Base-by-base conservation (phyloP, 1,140 invertebrate species). In the Phthorimaea operculella region DNA sequence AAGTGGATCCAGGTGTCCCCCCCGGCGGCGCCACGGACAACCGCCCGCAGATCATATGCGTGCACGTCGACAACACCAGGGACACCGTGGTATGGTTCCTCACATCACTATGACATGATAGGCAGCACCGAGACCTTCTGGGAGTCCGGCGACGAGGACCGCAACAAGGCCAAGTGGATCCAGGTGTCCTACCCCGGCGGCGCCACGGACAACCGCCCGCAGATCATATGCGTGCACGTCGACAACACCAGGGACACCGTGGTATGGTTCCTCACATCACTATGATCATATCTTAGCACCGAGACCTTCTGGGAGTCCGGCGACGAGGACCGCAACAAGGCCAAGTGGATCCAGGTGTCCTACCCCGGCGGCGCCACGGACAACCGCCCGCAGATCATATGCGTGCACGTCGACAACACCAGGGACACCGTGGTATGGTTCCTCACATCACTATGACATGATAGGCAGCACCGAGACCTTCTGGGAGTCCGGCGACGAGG, bases 231-330 rank as follows among this genome's bases (percentile, higher is more conserved):
- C 64, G 89, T 98, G 21, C 96, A 98, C 68, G 91, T 99, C 54
- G 96, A 99, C 74, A 98, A 98, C 70, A 94, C 94, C 60, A 88
- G 96, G 47, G 96, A 98, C 84, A 88, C 96, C 58, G 92, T 90
- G 78, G 94, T 96, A 78, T 89, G 89, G 5, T 15, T 45, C 14
- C n/a, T n/a, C n/a, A n/a, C n/a, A n/a, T n/a, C n/a, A n/a, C n/a
- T n/a, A n/a, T n/a, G n/a, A n/a, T n/a, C n/a, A n/a, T n/a, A n/a
- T n/a, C n/a, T 93, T 66, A 97, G 95, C 1, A 98, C 96, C 0
- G 98, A 99, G 85, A 99, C 98, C 0, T 99, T 99, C 82, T 99
- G 98, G 98, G 98, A 99, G 85, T 98, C 96, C 57, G 97, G 97
- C 3, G 97, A 99, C 67, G 97, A 99, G 74, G 97, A 98, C 82